Base-by-base conservation (phyloP, 2,113 vertebrate species). In the Ancistrus triradiatus region DNA sequence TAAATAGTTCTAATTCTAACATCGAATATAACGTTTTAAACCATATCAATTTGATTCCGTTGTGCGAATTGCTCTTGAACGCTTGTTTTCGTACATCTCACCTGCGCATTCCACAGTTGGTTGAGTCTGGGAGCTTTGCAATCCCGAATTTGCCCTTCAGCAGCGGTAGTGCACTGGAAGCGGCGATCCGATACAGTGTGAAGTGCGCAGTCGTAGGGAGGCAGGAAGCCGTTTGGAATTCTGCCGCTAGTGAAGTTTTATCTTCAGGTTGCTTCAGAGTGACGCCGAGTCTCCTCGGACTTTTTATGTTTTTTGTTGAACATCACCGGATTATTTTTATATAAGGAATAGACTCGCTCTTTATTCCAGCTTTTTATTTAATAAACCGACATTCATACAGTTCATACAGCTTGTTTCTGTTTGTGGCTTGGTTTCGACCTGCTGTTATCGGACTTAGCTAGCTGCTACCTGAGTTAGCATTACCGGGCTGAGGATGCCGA, bases 401-500 rank as follows among this genome's bases (percentile, higher is more conserved):
- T 28, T 58, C 22, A 44, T 40, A 28, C 1, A 15, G 10, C 19
- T 11, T 44, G 14, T 22, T 11, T 17, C 17, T 28, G 10, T 52
- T 47, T 35, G 11, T 49, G 24, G 40, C n/a, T 76, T 31, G 46
- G 51, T 63, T 2, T 19, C 9, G 10, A 46, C 15, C 31, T 10
- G 11, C 8, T 14, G 35, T 17, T 64, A 70, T 50, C 68, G 4
- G 19, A 8, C 3, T 49, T 49, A 42, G 18, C 53, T 73, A 46
- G 52, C 58, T 63, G 22, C 28, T 24, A 47, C 38, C 19, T 2
- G 6, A 28, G 57, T 71, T 56, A 58, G 42, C 72, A 53, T 71
- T 69, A 75, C 73, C 50, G 80, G 65, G 76, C 82, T 78, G 78
- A 67, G 83, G 87, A 97, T 98, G 95, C 94, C 94, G 83, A 98